These are phyloP conservation scores for Psephotus haematonotus DNA, from an alignment of 2,113 vertebrate genomes.

Conservation along the genomic window DNA sequence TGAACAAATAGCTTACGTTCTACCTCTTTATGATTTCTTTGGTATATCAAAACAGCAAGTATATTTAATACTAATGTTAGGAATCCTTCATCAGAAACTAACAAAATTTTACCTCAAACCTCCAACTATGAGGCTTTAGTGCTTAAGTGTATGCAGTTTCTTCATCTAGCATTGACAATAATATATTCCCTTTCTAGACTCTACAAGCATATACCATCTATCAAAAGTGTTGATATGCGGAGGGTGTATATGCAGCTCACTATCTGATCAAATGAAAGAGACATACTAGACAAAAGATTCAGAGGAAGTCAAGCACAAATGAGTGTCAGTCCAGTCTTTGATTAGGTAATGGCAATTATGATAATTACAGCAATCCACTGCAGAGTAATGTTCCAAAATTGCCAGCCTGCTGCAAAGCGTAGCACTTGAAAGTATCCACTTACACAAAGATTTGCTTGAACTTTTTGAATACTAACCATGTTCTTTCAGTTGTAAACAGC, in stretches of 20 bases:
- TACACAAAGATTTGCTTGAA: background rate
- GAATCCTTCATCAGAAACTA: background rate
- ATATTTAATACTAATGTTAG: background rate
- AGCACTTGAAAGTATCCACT: background rate
- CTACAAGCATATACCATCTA: background rate
- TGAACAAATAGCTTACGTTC: background rate
- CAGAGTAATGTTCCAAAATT: conserved; percentile 31
- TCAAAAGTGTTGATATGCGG: background rate
- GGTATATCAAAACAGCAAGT: background rate
- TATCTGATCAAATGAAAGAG: background rate
- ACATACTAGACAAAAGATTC: background rate
- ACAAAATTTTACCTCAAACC: background rate
- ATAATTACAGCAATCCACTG: conserved; percentile 41
- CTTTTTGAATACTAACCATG: background rate
- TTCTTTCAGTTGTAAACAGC: background rate
- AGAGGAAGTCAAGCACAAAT: background rate
- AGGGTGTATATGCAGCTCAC: background rate
- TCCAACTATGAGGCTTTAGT: background rate
- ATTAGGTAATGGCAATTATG: conserved; percentile 38
- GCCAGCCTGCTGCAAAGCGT: background rate
- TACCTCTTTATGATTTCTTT: background rate
- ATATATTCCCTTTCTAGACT: background rate
- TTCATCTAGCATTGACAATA: background rate
- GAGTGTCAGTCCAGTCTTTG: background rate
- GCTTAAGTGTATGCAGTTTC: background rate